These are phyloP conservation scores for Phataginus tetradactyla DNA, from an alignment of 2,797 vertebrate genomes.

Conservation along the genomic window DNA sequence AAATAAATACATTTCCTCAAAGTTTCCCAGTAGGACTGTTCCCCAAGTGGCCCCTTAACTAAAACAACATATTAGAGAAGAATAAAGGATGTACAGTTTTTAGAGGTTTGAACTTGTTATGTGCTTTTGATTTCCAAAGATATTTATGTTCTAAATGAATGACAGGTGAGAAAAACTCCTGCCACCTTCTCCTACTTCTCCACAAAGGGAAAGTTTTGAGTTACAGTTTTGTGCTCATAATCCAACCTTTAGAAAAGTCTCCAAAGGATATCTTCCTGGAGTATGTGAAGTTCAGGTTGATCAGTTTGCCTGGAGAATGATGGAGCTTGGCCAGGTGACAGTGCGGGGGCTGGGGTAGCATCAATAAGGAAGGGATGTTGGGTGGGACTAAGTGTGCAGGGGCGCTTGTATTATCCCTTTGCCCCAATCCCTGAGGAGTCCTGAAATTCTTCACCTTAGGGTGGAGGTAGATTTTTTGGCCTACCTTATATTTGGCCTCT, in stretches of 20 bases:
- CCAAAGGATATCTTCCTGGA: slow-evolving; percentile 2
- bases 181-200: neutral
- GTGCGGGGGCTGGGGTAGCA: neutral
- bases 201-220: neutral
- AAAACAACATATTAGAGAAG: neutral
- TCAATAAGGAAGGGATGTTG: neutral
- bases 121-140: slow-evolving; percentile 33
- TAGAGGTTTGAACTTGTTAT: neutral
- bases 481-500: neutral
- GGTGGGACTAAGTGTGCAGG: neutral
- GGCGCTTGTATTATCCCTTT: neutral
- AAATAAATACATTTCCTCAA: slow-evolving; percentile 21
- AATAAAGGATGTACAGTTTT: neutral
- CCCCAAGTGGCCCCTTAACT: neutral
- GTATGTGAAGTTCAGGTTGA: neutral
- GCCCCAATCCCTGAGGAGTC: neutral
- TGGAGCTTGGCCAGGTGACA: neutral
- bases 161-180: slow-evolving; percentile 46
- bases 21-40: neutral
- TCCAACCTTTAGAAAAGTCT: neutral
- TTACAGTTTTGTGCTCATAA: neutral
- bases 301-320: neutral
- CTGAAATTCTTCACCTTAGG: neutral
- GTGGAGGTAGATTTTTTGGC: neutral
- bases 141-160: slow-evolving; percentile 46